Conservation (phyloP, 2,797 vertebrate genomes). For the Borostomias antarcticus region DNA sequence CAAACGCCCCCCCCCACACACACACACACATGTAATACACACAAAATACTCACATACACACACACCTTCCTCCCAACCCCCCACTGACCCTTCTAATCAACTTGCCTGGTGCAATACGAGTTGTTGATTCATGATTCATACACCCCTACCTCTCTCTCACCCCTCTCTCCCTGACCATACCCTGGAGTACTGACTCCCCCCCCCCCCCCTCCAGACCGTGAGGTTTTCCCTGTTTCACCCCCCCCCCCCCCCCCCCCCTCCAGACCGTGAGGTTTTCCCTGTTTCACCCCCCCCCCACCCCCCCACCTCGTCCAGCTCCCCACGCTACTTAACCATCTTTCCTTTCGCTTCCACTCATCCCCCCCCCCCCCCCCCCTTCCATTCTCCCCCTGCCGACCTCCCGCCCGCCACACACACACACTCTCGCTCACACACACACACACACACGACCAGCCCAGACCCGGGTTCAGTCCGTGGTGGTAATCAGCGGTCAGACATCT, state of each 20-base stretch:
- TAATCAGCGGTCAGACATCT: constrained; percentile 49
- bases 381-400: too few species aligned
- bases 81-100: constrained; percentile 5
- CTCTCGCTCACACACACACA: background rate
- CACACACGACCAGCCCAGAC: background rate
- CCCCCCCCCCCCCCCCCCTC: background rate
- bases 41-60: background rate
- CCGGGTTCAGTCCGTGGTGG: constrained; percentile 48
- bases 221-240: background rate
- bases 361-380: background rate
- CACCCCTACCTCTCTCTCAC: background rate
- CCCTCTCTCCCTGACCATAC: background rate
- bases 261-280: too few species aligned
- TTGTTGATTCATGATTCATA: background rate
- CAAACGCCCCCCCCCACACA: constrained; percentile 19
- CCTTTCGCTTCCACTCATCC: background rate
- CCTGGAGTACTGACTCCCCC: background rate
- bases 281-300: constrained; percentile 24
- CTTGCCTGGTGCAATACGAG: background rate
- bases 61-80: background rate
- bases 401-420: constrained; percentile 11
- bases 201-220: too few species aligned
- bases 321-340: background rate
- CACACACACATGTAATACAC: background rate
- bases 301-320: background rate